These are phyloP conservation scores for Amiota mariae DNA, from an alignment of 2,888 invertebrate genomes.

Conservation along the genomic window DNA sequence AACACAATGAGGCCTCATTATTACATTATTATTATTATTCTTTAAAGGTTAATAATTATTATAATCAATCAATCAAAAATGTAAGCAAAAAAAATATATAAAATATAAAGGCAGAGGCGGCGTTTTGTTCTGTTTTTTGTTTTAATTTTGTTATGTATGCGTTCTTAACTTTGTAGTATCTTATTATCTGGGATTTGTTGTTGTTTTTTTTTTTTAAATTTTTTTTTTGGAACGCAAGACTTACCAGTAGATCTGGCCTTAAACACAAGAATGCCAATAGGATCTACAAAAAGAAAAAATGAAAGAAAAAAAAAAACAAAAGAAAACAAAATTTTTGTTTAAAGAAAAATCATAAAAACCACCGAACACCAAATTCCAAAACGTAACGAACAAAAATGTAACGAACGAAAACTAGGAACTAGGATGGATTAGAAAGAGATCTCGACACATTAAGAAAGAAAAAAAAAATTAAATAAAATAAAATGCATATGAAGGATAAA, in stretches of 20 bases:
- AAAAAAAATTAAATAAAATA: too few relatives aligned
- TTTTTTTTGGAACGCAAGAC: constrained; percentile 73
- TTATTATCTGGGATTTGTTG: neutral
- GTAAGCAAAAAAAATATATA: neutral
- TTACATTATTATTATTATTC: too few relatives aligned
- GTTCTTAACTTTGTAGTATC: neutral
- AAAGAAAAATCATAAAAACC: constrained; percentile 8
- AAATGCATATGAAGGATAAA: too few relatives aligned
- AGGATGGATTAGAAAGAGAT: neutral
- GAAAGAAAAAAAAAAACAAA: constrained; percentile 74
- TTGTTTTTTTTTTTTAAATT: constrained; percentile 44
- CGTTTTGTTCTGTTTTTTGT: constrained; percentile 7
- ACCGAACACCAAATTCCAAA: neutral
- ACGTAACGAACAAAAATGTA: constrained; percentile 24
- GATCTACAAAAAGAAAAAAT: constrained; percentile 80
- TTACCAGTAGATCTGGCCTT: constrained; percentile 84
- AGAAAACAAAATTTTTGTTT: constrained; percentile 41
- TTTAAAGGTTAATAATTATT: neutral
- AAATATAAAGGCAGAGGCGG: constrained; percentile 10
- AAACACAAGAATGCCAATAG: constrained; percentile 85
- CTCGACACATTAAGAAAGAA: too few relatives aligned
- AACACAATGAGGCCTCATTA: too few relatives aligned
- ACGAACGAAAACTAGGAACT: too few relatives aligned
- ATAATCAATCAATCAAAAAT: neutral
- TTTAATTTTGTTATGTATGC: constrained; percentile 16